Conservation (phyloP, 2,797 vertebrate species). For the Syngnathus rostellatus region DNA sequence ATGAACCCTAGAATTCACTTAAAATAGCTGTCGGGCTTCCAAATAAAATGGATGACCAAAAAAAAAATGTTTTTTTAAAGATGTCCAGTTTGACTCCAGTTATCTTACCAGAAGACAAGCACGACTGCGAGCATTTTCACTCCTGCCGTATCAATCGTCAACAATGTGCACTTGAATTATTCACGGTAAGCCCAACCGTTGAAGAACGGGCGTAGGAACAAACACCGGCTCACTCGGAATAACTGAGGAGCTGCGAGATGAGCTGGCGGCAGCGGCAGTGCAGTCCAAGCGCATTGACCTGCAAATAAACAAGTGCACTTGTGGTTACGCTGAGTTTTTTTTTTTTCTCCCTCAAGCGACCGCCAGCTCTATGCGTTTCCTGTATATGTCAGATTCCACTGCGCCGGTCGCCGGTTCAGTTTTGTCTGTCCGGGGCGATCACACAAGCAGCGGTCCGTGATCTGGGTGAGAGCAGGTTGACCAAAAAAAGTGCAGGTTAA, state of each 20-base stretch:
- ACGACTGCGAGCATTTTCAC: background rate
- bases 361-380: background rate
- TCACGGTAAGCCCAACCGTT: background rate
- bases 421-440: constrained; percentile 12
- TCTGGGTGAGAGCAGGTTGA: constrained; percentile 15
- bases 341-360: background rate
- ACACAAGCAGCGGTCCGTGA: constrained; percentile 14
- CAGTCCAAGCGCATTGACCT: background rate
- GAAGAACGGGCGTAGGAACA: background rate
- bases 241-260: constrained; percentile 4
- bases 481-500: constrained; percentile 14
- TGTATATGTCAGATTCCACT: constrained; percentile 1
- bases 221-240: constrained; percentile 2
- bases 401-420: constrained; percentile 5
- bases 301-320: constrained; percentile 3
- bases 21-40: too few relatives aligned
- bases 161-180: background rate
- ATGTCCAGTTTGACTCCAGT: background rate
- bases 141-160: background rate
- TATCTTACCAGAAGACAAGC: background rate
- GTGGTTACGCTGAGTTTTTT: constrained; percentile 3
- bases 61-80: background rate
- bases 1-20: too few relatives aligned
- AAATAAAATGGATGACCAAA: too few relatives aligned
- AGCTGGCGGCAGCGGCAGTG: background rate